A percentile compares a stretch with the other conserved stretches of the same genome.
phyloP scores from a whole-genome alignment of 2,113 vertebrate species.

The Penelope pileata region DNA sequence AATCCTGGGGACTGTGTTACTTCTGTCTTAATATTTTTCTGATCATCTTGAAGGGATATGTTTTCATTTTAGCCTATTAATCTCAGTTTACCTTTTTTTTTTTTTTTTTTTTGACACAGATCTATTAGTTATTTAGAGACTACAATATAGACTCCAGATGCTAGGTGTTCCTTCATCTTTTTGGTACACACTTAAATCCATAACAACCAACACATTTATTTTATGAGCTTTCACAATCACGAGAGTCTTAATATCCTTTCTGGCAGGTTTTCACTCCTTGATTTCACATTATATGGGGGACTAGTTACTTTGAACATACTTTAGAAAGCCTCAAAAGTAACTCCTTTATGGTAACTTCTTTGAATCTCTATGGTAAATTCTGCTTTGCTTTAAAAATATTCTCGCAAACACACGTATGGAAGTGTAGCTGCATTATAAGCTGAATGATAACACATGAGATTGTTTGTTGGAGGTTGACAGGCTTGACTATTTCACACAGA shows the following conservation, averaged over 20 bases:
- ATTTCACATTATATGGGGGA: slow-evolving; percentile 5
- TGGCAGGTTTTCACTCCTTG: slow-evolving; percentile 51
- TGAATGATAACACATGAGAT: slow-evolving; percentile 34
- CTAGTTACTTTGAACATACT: slow-evolving; percentile 49
- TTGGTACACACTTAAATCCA: slow-evolving; percentile 67
- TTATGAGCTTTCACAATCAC: slow-evolving; percentile 58
- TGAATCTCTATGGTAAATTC: slow-evolving; percentile 4
- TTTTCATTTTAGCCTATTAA: slow-evolving; percentile 61
- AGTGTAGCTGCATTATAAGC: not conserved
- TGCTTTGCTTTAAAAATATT: slow-evolving; percentile 17
- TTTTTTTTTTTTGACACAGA: slow-evolving; percentile 62
- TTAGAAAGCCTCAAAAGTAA: slow-evolving; percentile 47
- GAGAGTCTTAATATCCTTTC: slow-evolving; percentile 56
- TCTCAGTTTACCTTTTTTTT: slow-evolving; percentile 42
- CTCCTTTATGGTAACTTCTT: slow-evolving; percentile 17
- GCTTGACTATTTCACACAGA: not conserved
- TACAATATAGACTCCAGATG: slow-evolving; percentile 69
- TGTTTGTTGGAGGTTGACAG: not conserved
- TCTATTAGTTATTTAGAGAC: slow-evolving; percentile 72
- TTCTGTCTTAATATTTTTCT: slow-evolving; percentile 21
- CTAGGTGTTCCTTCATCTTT: slow-evolving; percentile 70
- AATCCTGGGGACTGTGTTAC: slow-evolving; percentile 41
- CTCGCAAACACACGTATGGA: not conserved
- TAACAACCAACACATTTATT: slow-evolving; percentile 73
- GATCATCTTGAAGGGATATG: slow-evolving; percentile 22